Evolutionary conservation across 23 tunicate species (phyloP).

Genomic region (Halocynthia aurantium): DNA sequence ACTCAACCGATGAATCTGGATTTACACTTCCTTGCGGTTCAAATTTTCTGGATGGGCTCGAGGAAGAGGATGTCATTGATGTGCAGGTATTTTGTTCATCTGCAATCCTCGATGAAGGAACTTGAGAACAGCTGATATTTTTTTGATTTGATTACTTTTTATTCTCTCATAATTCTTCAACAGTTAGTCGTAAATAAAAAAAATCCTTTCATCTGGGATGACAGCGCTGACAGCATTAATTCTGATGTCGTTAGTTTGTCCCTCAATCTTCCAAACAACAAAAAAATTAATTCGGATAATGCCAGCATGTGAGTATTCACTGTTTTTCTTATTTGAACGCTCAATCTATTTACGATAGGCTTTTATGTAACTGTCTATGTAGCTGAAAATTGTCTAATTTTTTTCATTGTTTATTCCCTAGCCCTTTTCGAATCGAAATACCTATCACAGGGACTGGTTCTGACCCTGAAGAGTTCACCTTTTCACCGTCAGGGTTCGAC

Average conservation of each 20-base stretch:
- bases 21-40: slow-evolving; percentile 16
- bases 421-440: slow-evolving; percentile 55
- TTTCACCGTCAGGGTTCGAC: slow-evolving; percentile 54
- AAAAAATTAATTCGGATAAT: slow-evolving; percentile 31
- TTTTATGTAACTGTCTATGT: neutral
- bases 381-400: neutral
- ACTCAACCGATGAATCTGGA: neutral
- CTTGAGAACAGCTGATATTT: neutral
- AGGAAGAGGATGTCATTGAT: slow-evolving; percentile 11
- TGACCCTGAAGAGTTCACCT: slow-evolving; percentile 27
- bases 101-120: neutral
- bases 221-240: slow-evolving; percentile 53
- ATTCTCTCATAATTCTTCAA: neutral
- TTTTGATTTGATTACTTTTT: neutral
- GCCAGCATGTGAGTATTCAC: slow-evolving; percentile 26
- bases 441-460: slow-evolving; percentile 31
- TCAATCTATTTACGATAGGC: no score
- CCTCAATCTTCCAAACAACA: slow-evolving; percentile 37
- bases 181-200: slow-evolving; percentile 17
- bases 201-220: slow-evolving; percentile 84
- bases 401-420: slow-evolving; percentile 1
- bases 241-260: slow-evolving; percentile 74
- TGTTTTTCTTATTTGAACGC: no score
- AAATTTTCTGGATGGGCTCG: slow-evolving; percentile 11
- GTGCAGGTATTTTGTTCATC: slow-evolving; percentile 7